phyloP scores from a whole-genome alignment of 1,140 invertebrate species.

The Cherax quadricarinatus region DNA sequence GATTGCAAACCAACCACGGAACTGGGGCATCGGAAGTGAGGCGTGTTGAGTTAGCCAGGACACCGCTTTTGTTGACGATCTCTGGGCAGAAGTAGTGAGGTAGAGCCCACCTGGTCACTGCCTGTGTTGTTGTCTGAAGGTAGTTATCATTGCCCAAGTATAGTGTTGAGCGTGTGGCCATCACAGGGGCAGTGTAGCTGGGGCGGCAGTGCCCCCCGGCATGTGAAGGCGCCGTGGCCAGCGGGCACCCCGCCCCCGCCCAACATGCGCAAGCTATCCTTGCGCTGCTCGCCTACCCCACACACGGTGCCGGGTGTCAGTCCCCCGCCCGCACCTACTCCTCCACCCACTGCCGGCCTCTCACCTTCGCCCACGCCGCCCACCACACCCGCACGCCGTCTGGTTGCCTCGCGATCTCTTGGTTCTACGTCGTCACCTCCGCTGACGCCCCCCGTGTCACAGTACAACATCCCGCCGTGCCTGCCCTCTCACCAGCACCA shows the following conservation, averaged over 20 bases:
- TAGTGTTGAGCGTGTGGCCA: not conserved
- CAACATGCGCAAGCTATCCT: conserved; percentile 70
- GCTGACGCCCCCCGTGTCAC: conserved; percentile 64
- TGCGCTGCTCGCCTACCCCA: conserved; percentile 69
- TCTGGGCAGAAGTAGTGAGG: too few relatives aligned
- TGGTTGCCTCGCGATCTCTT: conserved; percentile 72
- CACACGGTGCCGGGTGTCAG: conserved; percentile 63
- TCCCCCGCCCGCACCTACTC: conserved; percentile 53
- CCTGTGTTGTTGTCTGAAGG: not conserved
- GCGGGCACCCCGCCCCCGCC: conserved; percentile 43
- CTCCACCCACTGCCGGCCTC: conserved; percentile 57
- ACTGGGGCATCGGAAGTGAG: too few relatives aligned
- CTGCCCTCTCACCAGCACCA: conserved; percentile 73
- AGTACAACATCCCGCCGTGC: conserved; percentile 73
- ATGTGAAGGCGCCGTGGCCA: conserved; percentile 38
- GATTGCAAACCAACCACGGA: too few relatives aligned
- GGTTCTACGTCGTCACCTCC: conserved; percentile 72
- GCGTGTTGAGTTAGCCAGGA: too few relatives aligned
- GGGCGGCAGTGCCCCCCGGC: conserved; percentile 28
- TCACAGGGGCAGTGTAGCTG: conserved; percentile 24
- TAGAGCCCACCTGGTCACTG: too few relatives aligned
- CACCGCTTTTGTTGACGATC: too few relatives aligned
- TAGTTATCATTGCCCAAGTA: not conserved
- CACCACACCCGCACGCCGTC: conserved; percentile 60
- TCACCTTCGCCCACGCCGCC: conserved; percentile 63